Evolutionary conservation across 2,888 invertebrate species (phyloP), one percentile per base, ranked within the genome.

Genomic region (Polietes domitor): DNA sequence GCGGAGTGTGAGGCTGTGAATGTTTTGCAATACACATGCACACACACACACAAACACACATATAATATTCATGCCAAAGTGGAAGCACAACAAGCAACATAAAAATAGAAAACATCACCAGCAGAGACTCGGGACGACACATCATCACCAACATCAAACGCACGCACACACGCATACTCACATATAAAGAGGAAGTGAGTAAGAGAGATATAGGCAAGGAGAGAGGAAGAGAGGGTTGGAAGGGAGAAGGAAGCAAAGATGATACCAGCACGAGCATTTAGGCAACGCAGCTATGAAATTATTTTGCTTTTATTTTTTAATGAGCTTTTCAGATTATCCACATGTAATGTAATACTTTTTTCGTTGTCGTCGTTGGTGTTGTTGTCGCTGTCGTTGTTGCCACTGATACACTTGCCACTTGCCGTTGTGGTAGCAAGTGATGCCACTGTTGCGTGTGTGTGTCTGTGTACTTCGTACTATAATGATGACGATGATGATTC

Each of bases 281-380:
- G 68, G 68, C 68, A 68, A 68, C 41, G 43, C 41, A 77, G 68
- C 50, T 71, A 68, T 77, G 21, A 61, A 63, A 32, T 75, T 37
- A 75, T 68, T 79, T 74, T 83, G 73, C 77, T 83, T 83, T 71
- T 75, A 76, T 73, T 81, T 84, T 72, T 81, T 76, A 84, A 84
- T 84, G 81, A 78, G 81, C 75, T 84, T 84, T 84, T 73, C 75
- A 65, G 81, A 84, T 84, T 78, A 84, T 84, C 81, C 84, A 81
- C 73, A 81, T 84, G 84, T 81, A 68, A 68, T 78, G 41, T 80
- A 76, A 81, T 78, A 72, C 72, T 75, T 50, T 58, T 74, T 72
- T 75, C 26, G 19, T n/a, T 4, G 19, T 43, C 47, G 7, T 58
- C 26, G 7, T 53, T 43, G 24, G 10, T 15, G 19, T 12, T 63